These are phyloP conservation scores for Pterois miles DNA, from an alignment of 2,797 vertebrate species.

Conservation along the genomic window DNA sequence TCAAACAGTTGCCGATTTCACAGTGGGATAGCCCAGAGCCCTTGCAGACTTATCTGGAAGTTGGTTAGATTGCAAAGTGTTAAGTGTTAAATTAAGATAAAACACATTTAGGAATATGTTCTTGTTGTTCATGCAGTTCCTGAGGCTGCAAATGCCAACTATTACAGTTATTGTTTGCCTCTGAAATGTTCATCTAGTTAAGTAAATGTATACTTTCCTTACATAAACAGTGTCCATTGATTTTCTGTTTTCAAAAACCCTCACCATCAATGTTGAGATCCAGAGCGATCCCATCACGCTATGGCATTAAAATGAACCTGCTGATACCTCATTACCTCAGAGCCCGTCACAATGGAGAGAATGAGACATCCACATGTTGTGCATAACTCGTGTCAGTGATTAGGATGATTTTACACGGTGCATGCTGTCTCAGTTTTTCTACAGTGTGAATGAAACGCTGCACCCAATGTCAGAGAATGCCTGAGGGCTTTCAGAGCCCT, in stretches of 20 bases:
- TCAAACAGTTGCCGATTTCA: not conserved
- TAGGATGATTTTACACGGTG: slow-evolving; percentile 18
- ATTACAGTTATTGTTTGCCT: not conserved
- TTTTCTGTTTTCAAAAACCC: not conserved
- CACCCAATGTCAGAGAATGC: slow-evolving; percentile 49
- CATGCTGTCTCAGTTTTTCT: slow-evolving; percentile 16
- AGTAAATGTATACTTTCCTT: not conserved
- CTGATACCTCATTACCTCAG: not conserved
- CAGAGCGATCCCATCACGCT: not conserved
- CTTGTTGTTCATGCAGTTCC: not conserved
- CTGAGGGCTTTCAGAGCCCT: slow-evolving; percentile 31
- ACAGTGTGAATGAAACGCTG: slow-evolving; percentile 31
- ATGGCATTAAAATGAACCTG: not conserved
- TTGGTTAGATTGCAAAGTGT: not conserved
- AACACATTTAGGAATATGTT: not conserved
- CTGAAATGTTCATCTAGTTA: not conserved
- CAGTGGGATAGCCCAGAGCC: not conserved
- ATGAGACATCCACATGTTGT: slow-evolving; percentile 1
- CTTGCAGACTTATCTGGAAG: not conserved
- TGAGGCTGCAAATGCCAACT: not conserved
- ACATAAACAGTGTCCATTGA: not conserved
- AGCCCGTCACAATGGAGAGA: not conserved
- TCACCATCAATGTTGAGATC: not conserved
- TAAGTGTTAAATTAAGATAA: not conserved
- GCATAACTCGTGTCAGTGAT: slow-evolving; percentile 23